Conservation (phyloP, 2,888 invertebrate species). For the Diaperis boleti region DNA sequence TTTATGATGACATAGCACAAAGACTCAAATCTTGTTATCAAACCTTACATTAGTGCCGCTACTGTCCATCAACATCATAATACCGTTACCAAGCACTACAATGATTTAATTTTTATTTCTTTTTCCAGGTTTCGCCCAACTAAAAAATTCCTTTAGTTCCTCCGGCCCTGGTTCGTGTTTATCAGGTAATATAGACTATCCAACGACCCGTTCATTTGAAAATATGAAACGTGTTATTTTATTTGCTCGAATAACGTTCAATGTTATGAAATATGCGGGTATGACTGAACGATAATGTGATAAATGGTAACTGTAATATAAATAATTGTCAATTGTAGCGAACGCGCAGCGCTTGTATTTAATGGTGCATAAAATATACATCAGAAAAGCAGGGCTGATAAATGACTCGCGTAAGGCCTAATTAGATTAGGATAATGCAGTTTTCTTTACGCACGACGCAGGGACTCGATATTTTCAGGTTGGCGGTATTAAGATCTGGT, state of each 20-base stretch:
- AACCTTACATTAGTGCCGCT: no score
- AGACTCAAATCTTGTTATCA: no score
- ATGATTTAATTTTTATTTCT: constrained; percentile 4
- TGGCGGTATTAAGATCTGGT: no score
- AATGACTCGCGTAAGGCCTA: constrained; percentile 39
- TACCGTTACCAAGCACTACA: not conserved
- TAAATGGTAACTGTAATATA: constrained; percentile 58
- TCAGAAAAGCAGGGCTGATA: constrained; percentile 37
- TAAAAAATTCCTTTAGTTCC: constrained; percentile 76
- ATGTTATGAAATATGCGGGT: constrained; percentile 55
- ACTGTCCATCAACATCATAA: not conserved
- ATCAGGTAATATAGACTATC: constrained; percentile 66
- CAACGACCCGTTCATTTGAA: not conserved
- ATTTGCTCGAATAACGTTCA: constrained; percentile 26
- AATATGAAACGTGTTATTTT: constrained; percentile 9
- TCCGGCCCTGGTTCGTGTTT: constrained; percentile 74
- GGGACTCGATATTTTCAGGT: no score
- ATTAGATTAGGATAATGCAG: constrained; percentile 41
- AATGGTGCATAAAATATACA: constrained; percentile 60
- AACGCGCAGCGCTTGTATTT: constrained; percentile 53
- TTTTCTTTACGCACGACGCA: constrained; percentile 12
- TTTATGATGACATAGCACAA: no score
- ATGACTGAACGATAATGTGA: constrained; percentile 56
- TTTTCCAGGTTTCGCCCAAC: constrained; percentile 74
- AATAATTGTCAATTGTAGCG: constrained; percentile 60